Base-by-base conservation (phyloP, 30 jellyfish, hydroid and myxozoan species). In the Aurelia sp. region DNA sequence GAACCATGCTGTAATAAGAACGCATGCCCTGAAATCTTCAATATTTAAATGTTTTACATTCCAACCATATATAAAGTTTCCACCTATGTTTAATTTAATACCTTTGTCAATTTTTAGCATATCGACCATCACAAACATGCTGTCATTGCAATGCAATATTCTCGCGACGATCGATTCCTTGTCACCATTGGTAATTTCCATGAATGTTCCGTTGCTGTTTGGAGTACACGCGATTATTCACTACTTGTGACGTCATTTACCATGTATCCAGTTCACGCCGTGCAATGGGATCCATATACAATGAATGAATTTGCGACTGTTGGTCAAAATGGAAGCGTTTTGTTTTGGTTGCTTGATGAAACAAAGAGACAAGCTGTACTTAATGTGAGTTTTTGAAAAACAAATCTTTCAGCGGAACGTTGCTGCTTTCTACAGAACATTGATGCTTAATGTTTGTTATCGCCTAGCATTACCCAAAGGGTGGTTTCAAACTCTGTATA, bases 101-200 rank as follows among this genome's bases (percentile, higher is more conserved):
- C 0, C 9, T 40, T 40, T 40, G 51, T 40, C 15, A 44, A 44
- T 44, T 35, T 47, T 67, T 60, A 93, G 98, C 91, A 67, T 16
- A 72, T 94, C 77, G 84, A 63, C 27, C 87, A 76, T 31, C 98
- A 94, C 63, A 75, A 84, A 21, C 66, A 59, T 59, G 88, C 89
- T 65, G 71, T 89, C 21, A 48, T 82, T 7, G 97, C 97, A 9
- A 60, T 94, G 97, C 82, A 85, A 60, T 94, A 80, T 64, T 94
- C 98, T 13, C 85, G 98, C 7, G 98, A 94, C 60, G 98, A 94
- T 53, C 91, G 97, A 35, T 94, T 81, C 85, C 83, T 94, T n/a
- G 67, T 88, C 18, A 72, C 97, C 27, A 55, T 85, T 20, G 95
- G 97, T 13, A 91, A 89, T 75, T 94, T 74, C 65, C 91, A 87